Conservation (phyloP, 2,888 invertebrate species). For the Rutpela maculata region DNA sequence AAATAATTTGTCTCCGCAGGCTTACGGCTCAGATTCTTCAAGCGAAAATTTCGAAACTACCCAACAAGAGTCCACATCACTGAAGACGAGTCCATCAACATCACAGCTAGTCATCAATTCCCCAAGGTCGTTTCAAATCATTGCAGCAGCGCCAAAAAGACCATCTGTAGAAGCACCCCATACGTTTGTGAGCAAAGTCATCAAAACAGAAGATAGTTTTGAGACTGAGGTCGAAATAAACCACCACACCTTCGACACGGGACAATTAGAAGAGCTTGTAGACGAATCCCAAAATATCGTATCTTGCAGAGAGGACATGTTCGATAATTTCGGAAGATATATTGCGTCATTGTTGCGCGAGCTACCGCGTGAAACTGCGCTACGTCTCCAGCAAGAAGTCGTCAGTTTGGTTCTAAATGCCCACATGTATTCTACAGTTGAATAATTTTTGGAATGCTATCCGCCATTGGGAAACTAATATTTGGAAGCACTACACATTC, state of each 20-base stretch:
- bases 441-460: not conserved
- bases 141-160: not conserved
- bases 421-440: not conserved
- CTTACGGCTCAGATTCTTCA: not conserved
- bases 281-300: not conserved
- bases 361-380: not conserved
- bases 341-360: conserved; percentile 13
- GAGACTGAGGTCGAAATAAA: not conserved
- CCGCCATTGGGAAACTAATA: no score
- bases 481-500: no score
- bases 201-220: not conserved
- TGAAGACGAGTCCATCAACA: not conserved
- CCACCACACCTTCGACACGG: not conserved
- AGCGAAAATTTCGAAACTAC: not conserved
- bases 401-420: conserved; percentile 10
- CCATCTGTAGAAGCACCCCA: not conserved
- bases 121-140: not conserved
- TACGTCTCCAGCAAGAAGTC: conserved; percentile 13
- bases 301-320: not conserved
- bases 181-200: not conserved
- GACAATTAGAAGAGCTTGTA: not conserved
- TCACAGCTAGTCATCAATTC: not conserved
- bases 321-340: conserved; percentile 21
- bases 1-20: not conserved
- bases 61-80: not conserved